Percentiles rank a stretch among this genome's conserved stretches.
These are phyloP conservation scores for Sebastes iracundus DNA, from an alignment of 2,797 vertebrate genomes.

Conservation along the genomic window DNA sequence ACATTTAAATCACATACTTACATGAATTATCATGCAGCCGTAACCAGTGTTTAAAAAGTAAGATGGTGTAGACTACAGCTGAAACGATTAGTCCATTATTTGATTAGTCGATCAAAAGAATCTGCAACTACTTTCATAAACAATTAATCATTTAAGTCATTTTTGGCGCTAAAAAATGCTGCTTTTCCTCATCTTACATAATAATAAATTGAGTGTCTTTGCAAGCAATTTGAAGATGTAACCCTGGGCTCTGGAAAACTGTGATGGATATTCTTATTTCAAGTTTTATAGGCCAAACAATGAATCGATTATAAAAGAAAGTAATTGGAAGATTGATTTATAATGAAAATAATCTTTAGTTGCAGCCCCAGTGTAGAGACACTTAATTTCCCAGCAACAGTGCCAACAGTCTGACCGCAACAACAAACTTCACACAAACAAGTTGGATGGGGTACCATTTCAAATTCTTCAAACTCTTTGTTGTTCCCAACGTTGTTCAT, in stretches of 20 bases:
- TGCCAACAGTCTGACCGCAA: background rate
- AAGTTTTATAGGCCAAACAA: background rate
- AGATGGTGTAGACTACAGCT: background rate
- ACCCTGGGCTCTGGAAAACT: background rate
- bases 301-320: background rate
- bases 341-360: background rate
- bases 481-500: background rate
- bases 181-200: background rate
- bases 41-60: background rate
- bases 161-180: background rate
- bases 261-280: background rate
- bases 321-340: background rate
- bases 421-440: background rate
- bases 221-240: background rate
- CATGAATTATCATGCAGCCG: constrained; percentile 23
- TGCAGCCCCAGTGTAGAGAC: background rate
- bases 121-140: background rate
- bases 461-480: background rate
- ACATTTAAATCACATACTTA: constrained; percentile 61
- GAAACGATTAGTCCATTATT: background rate
- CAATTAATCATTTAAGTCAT: background rate
- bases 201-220: background rate
- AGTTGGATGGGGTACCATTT: background rate
- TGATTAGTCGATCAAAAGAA: background rate
- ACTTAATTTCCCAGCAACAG: background rate